Evolutionary conservation across 1,140 invertebrate genomes (phyloP).

Genomic region (Chrysopa pallens): DNA sequence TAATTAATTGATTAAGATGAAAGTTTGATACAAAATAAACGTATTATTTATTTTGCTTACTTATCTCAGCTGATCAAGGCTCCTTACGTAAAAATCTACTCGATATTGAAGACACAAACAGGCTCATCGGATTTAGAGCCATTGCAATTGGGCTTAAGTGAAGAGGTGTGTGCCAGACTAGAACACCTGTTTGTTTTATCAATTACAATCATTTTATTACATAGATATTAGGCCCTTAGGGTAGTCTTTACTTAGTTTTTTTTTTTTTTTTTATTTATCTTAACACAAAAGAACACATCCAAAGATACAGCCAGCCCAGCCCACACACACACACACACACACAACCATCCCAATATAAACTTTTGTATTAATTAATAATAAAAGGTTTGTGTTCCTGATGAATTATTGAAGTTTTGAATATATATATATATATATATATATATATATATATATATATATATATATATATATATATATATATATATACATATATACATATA

Average conservation of each 20-base stretch:
- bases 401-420: too few relatives aligned
- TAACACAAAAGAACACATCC: background rate
- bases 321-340: background rate
- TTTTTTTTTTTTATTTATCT: background rate
- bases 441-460: too few relatives aligned
- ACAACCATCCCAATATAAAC: background rate
- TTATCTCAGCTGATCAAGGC: conserved; percentile 74
- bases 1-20: too few relatives aligned
- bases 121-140: conserved; percentile 43
- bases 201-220: background rate
- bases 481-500: too few relatives aligned
- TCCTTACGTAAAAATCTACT: conserved; percentile 87
- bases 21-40: too few relatives aligned
- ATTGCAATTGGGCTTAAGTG: conserved; percentile 37
- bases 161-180: conserved; percentile 19
- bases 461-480: too few relatives aligned
- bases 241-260: background rate
- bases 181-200: background rate
- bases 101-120: conserved; percentile 81
- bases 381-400: too few relatives aligned
- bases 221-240: background rate
- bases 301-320: background rate
- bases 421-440: too few relatives aligned
- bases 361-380: background rate
- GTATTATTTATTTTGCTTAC: too few relatives aligned